These are phyloP conservation scores for Hexactinellida sp. DNA, from an alignment of 37 sponge, comb jelly and placozoan species.

Conservation along the genomic window DNA sequence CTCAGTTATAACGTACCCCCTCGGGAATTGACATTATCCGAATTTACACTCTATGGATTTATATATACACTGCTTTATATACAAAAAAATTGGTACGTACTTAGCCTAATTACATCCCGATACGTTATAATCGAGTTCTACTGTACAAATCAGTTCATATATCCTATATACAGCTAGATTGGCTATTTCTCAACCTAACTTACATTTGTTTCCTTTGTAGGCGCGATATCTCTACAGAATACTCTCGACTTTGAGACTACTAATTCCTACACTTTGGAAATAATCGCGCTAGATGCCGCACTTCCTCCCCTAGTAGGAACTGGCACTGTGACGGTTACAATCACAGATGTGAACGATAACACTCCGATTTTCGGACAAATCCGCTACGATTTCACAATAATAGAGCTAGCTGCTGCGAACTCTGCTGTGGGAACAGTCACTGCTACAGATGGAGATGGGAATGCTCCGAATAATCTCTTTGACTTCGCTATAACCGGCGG, in stretches of 20 bases:
- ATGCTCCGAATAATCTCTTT: not conserved
- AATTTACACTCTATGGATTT: too few relatives aligned
- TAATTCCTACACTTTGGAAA: not conserved
- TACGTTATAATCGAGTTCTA: too few relatives aligned
- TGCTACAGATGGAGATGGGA: not conserved
- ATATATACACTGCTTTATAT: too few relatives aligned
- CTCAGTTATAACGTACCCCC: too few relatives aligned
- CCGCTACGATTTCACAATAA: not conserved
- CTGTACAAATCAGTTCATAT: too few relatives aligned
- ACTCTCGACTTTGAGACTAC: not conserved
- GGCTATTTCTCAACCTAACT: too few relatives aligned
- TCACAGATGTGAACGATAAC: slow-evolving; percentile 6
- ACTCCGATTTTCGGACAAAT: not conserved
- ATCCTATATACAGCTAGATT: too few relatives aligned
- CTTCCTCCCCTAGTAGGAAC: not conserved
- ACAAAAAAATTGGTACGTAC: too few relatives aligned
- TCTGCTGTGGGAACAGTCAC: not conserved
- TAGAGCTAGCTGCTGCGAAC: not conserved
- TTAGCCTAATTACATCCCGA: too few relatives aligned
- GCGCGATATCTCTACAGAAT: not conserved
- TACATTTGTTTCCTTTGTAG: not conserved
- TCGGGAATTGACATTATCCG: too few relatives aligned
- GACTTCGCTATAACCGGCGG: not conserved
- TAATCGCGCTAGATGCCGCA: not conserved
- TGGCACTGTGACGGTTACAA: not conserved